phyloP scores from a whole-genome alignment of 2,797 vertebrate genomes.

The Chelidonichthys spinosus region DNA sequence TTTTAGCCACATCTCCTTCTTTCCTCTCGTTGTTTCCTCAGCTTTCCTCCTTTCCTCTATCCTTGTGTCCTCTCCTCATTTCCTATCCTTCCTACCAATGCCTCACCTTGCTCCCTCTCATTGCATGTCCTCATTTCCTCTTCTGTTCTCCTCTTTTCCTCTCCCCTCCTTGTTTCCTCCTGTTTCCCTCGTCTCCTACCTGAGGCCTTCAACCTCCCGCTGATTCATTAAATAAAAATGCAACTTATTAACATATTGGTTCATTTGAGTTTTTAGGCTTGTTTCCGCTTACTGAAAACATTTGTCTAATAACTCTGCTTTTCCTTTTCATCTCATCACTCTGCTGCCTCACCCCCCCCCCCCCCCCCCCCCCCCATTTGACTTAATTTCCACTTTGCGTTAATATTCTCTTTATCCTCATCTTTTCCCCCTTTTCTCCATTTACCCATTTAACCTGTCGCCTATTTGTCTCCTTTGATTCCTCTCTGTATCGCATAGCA shows the following conservation, averaged over 20 bases:
- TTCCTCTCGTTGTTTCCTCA: background rate
- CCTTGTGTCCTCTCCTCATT: background rate
- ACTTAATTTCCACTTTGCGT: background rate
- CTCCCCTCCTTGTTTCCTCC: background rate
- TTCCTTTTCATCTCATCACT: constrained; percentile 13
- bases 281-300: constrained; percentile 26
- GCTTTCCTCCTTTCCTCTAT: background rate
- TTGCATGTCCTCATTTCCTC: background rate
- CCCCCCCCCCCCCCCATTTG: background rate
- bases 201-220: constrained; percentile 28
- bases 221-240: constrained; percentile 28
- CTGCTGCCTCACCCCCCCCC: background rate
- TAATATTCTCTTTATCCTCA: background rate
- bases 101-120: no score
- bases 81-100: no score
- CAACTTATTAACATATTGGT: constrained; percentile 14
- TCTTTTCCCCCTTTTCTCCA: no score
- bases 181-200: background rate
- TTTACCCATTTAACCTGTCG: background rate
- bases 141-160: no score
- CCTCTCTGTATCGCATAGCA: background rate
- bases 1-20: background rate
- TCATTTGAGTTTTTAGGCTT: constrained; percentile 9
- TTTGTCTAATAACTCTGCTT: constrained; percentile 24
- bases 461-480: background rate